Evolutionary conservation across 2,888 invertebrate species (phyloP), one percentile per base, ranked within the genome.

Genomic region (Hecatera dysodea): DNA sequence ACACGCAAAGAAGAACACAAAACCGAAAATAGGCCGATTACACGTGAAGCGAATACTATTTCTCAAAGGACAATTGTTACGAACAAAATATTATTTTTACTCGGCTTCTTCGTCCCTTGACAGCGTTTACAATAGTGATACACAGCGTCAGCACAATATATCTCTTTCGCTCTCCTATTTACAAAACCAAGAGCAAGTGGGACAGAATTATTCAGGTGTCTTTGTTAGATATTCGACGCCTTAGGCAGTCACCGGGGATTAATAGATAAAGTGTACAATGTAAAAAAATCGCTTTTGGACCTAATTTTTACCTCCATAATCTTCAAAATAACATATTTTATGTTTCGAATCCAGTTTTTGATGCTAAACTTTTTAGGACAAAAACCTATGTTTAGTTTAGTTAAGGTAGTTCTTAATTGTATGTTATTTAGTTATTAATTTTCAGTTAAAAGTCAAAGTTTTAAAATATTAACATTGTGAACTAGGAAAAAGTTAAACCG

Each of bases 61-160:
- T 7, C 60, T 75, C 82, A 62, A 69, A 60, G 75, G 63, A 73
- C 82, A 66, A 74, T 61, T 71, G 61, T 59, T 39, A 39, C 29
- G 56, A 66, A 44, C 24, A 67, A 75, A 76, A 82, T 64, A 68
- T 60, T 71, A 64, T 77, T 76, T 82, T 66, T 70, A 48, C 59
- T 29, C 27, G 19, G 52, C 17, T 48, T 62, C 61, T 48, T 29
- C 72, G 78, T 83, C 87, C 77, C 84, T 27, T 50, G 87, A 75
- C 69, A 77, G 70, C 72, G 67, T 85, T 87, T 82, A 75, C 74
- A 72, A 80, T 77, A 68, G 74, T 67, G 66, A 75, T 73, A 81
- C 62, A 70, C 63, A 52, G 36, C 29, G 19, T 15, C 62, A 67
- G 80, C 46, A 52, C 48, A 62, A 57, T 48, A 36, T 36, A 36